These are phyloP conservation scores for Gymnothorax javanicus DNA, from an alignment of 2,797 vertebrate genomes.

Conservation along the genomic window DNA sequence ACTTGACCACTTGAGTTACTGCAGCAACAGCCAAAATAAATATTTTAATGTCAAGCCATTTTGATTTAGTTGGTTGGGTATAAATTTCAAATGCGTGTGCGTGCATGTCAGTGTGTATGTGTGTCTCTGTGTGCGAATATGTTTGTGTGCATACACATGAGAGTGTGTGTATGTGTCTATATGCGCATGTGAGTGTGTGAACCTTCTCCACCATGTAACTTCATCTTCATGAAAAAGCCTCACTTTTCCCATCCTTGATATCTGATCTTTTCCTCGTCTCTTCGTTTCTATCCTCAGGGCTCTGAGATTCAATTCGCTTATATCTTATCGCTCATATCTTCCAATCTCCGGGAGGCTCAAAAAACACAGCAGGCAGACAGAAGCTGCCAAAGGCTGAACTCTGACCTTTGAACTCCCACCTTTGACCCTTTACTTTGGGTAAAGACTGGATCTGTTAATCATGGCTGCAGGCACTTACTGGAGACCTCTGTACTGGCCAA, in stretches of 20 bases:
- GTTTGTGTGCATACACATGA: too few relatives aligned
- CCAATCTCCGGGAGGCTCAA: not conserved
- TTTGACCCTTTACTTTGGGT: not conserved
- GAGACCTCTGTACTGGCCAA: not conserved
- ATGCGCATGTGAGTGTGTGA: not conserved
- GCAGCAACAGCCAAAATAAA: too few relatives aligned
- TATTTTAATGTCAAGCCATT: too few relatives aligned
- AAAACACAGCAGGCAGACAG: not conserved
- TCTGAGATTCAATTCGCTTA: not conserved
- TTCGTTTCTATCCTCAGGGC: not conserved
- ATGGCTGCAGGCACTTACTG: not conserved
- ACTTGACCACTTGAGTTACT: too few relatives aligned
- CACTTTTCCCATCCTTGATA: not conserved
- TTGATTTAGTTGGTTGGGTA: too few relatives aligned
- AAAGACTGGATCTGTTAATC: not conserved
- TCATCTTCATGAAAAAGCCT: not conserved
- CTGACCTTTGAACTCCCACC: not conserved
- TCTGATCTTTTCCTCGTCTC: not conserved
- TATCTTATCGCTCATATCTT: not conserved
- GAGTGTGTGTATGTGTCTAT: not conserved
- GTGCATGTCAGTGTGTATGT: too few relatives aligned
- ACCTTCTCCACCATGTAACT: not conserved
- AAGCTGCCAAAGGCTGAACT: conserved; percentile 1
- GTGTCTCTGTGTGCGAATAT: too few relatives aligned
- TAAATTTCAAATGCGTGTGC: too few relatives aligned